Percentiles rank a stretch among this genome's conserved stretches.
Evolutionary conservation across 2,888 invertebrate genomes (phyloP).

Genomic region (Cataglyphis altisquamis): DNA sequence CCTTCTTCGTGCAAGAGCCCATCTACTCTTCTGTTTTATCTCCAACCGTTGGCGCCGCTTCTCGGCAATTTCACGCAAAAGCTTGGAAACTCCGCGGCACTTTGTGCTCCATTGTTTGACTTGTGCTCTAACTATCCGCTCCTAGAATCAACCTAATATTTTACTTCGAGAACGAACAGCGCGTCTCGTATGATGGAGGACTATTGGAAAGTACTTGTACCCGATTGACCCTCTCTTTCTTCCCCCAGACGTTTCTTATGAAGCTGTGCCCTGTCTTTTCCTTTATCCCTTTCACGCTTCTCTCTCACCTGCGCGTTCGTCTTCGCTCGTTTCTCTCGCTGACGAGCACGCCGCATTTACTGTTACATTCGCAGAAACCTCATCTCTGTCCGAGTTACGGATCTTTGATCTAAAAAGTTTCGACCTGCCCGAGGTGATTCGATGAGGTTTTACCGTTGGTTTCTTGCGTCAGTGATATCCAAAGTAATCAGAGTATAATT

Average conservation of each 20-base stretch:
- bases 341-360: background rate
- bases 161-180: constrained; percentile 73
- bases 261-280: constrained; percentile 1
- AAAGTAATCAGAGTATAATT: constrained; percentile 59
- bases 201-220: constrained; percentile 69
- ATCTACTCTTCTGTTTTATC: constrained; percentile 19
- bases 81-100: constrained; percentile 63
- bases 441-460: constrained; percentile 31
- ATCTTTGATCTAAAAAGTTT: constrained; percentile 62
- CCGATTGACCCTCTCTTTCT: constrained; percentile 44
- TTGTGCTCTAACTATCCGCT: constrained; percentile 77
- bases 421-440: constrained; percentile 54
- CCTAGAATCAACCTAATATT: constrained; percentile 77
- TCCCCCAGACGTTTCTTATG: constrained; percentile 21
- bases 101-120: constrained; percentile 77
- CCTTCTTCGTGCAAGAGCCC: constrained; percentile 29
- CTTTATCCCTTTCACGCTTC: background rate
- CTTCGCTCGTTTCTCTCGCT: background rate
- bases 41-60: background rate
- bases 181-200: constrained; percentile 61
- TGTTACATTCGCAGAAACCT: constrained; percentile 23
- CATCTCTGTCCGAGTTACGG: constrained; percentile 43
- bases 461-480: constrained; percentile 45
- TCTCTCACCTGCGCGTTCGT: background rate
- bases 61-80: constrained; percentile 61